Percentiles rank a stretch among this genome's conserved stretches.
Conservation (phyloP, 2,888 invertebrate genomes). For the Eupsilia transversa region DNA sequence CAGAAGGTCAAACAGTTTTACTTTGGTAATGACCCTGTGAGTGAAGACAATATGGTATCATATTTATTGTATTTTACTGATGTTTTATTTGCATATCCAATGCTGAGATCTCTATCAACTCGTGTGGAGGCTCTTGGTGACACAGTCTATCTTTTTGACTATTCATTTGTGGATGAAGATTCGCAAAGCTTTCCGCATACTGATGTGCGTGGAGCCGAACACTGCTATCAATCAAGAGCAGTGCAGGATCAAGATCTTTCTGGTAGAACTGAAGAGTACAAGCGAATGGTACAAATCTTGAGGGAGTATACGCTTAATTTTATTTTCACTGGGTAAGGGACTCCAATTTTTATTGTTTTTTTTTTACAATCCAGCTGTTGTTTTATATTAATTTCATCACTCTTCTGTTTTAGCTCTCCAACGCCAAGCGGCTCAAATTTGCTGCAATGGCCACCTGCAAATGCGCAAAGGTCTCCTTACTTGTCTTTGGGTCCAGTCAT, state of each 20-base stretch:
- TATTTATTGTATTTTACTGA: conserved; percentile 77
- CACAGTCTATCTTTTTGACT: conserved; percentile 73
- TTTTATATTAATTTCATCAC: background rate
- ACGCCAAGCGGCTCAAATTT: conserved; percentile 56
- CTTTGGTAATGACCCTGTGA: conserved; percentile 70
- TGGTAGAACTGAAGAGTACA: conserved; percentile 54
- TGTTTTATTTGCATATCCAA: conserved; percentile 73
- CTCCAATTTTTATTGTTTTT: background rate
- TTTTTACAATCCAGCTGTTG: background rate
- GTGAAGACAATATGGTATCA: conserved; percentile 52
- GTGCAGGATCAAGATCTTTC: conserved; percentile 47
- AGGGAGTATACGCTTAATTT: conserved; percentile 66
- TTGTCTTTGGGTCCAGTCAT: conserved; percentile 69
- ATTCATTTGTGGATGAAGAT: conserved; percentile 70
- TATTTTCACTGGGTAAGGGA: conserved; percentile 67
- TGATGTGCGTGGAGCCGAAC: conserved; percentile 68
- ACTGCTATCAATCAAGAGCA: conserved; percentile 68
- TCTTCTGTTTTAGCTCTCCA: conserved; percentile 66
- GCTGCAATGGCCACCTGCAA: conserved; percentile 69
- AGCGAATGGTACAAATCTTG: conserved; percentile 54
- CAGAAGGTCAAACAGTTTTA: conserved; percentile 71
- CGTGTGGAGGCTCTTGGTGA: conserved; percentile 66
- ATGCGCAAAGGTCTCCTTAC: conserved; percentile 65
- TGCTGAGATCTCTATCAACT: conserved; percentile 67
- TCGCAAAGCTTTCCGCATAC: conserved; percentile 65